These are phyloP conservation scores for Corythaixoides concolor DNA, from an alignment of 2,113 vertebrate genomes.

Conservation along the genomic window DNA sequence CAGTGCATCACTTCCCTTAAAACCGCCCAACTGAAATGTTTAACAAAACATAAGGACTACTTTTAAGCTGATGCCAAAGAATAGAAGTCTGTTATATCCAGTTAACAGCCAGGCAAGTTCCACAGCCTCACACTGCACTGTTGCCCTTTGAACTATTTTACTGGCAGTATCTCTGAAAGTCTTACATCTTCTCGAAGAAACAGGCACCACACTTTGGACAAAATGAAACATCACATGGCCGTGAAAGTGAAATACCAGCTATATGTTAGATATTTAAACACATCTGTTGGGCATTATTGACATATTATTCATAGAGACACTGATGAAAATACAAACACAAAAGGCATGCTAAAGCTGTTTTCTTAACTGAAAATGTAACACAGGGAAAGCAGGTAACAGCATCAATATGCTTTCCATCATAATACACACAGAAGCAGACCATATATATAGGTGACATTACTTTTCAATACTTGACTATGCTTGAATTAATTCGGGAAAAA, in stretches of 20 bases:
- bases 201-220: background rate
- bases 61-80: background rate
- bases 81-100: background rate
- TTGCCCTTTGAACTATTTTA: background rate
- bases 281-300: background rate
- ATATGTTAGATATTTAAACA: background rate
- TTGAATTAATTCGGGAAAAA: conserved; percentile 6
- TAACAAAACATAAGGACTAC: background rate
- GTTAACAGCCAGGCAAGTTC: background rate
- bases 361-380: background rate
- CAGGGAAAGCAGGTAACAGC: background rate
- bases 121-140: background rate
- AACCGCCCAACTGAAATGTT: background rate
- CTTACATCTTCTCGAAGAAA: background rate
- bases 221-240: background rate
- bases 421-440: fast-evolving
- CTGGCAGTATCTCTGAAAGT: background rate
- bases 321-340: background rate
- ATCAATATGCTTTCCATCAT: fast-evolving
- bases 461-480: background rate
- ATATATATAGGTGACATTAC: no score
- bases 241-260: background rate
- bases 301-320: background rate
- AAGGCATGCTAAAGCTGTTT: background rate
- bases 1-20: background rate